These are phyloP conservation scores for Dryobates pubescens DNA, from an alignment of 2,797 vertebrate genomes.

Conservation along the genomic window DNA sequence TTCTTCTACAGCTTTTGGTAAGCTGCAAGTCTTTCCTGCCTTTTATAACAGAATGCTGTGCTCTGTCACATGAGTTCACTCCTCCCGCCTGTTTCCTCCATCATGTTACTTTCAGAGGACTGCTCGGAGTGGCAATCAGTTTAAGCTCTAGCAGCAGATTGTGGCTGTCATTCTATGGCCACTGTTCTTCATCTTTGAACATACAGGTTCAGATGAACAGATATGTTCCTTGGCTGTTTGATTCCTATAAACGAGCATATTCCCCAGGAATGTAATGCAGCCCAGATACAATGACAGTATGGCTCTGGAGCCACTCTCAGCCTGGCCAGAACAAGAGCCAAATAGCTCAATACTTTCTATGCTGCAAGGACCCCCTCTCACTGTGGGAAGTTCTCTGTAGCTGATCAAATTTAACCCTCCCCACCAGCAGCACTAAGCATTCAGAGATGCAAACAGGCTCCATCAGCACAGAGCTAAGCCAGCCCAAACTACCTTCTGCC, in stretches of 20 bases:
- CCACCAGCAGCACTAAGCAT: neutral
- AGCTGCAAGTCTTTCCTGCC: neutral
- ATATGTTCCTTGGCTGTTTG: neutral
- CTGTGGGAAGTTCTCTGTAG: neutral
- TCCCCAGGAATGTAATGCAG: neutral
- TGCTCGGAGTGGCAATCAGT: neutral
- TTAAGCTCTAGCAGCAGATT: neutral
- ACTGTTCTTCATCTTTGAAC: neutral
- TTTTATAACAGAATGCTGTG: neutral
- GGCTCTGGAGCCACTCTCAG: neutral
- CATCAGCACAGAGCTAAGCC: neutral
- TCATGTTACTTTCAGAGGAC: neutral
- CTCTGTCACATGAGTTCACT: neutral
- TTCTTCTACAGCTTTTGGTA: neutral
- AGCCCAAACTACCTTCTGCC: neutral
- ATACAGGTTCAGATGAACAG: neutral
- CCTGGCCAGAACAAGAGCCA: neutral
- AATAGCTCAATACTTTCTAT: neutral
- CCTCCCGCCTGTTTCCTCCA: neutral
- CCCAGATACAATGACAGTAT: neutral
- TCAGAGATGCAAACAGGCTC: neutral
- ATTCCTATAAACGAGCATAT: neutral
- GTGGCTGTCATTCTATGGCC: neutral
- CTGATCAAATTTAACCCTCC: neutral
- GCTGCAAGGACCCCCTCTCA: neutral